phyloP scores from a whole-genome alignment of 1,140 invertebrate species.

The Acromyrmex charruanus region DNA sequence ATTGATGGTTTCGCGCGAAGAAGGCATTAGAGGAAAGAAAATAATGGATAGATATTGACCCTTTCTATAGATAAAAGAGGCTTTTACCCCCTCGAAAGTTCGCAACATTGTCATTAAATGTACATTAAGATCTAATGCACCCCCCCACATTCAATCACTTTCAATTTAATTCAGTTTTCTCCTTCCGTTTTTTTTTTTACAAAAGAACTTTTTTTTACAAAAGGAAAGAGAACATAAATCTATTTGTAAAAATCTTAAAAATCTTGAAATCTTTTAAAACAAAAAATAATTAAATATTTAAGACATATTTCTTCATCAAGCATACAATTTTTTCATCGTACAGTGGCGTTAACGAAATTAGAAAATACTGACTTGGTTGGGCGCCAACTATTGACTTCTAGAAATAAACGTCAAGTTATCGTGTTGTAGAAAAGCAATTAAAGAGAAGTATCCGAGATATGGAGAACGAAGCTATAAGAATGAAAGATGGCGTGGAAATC shows the following conservation, averaged over 20 bases:
- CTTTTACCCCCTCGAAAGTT: constrained; percentile 15
- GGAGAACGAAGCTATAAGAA: constrained; percentile 33
- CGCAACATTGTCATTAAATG: constrained; percentile 15
- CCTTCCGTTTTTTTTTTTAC: neutral
- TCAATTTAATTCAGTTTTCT: constrained; percentile 21
- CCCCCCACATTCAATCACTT: neutral
- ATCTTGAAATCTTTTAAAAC: neutral
- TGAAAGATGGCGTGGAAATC: constrained; percentile 58
- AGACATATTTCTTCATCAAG: neutral
- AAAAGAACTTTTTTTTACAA: too few relatives aligned
- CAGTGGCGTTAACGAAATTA: neutral
- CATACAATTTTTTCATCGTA: neutral
- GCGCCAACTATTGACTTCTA: constrained; percentile 19
- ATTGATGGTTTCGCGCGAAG: constrained; percentile 34
- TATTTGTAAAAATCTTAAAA: neutral
- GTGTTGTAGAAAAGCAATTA: constrained; percentile 64
- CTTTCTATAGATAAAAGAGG: constrained; percentile 7
- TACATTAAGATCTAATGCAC: constrained; percentile 25
- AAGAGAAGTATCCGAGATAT: constrained; percentile 49
- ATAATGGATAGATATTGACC: constrained; percentile 26
- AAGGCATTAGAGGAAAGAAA: constrained; percentile 31
- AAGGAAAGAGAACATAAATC: too few relatives aligned
- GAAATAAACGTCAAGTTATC: constrained; percentile 28
- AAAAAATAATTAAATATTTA: constrained; percentile 8
- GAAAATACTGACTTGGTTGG: constrained; percentile 2